Conservation (phyloP, 2,797 vertebrate genomes). For the Anas capensis region DNA sequence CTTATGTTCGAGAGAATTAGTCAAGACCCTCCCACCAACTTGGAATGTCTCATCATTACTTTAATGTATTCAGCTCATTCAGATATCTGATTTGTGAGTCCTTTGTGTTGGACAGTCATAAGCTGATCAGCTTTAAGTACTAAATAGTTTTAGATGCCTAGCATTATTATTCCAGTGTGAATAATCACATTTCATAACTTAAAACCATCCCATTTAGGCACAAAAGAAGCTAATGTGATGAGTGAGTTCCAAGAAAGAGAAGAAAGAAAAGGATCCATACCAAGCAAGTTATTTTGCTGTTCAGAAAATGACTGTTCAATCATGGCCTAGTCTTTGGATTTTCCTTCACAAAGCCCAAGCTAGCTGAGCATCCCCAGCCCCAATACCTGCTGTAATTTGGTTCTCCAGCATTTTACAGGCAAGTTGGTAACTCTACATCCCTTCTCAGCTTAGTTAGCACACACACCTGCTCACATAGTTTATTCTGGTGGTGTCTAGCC, state of each 20-base stretch:
- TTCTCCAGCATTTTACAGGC: not conserved
- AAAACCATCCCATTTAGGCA: conserved; percentile 52
- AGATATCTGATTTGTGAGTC: not conserved
- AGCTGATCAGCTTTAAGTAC: conserved; percentile 41
- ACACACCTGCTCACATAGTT: not conserved
- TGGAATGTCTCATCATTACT: not conserved
- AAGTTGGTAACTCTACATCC: not conserved
- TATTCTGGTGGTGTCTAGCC: not conserved
- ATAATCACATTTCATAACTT: conserved; percentile 70
- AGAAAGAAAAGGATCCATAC: not conserved
- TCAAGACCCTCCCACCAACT: not conserved
- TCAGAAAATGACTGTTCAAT: conserved; percentile 16
- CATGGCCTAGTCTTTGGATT: not conserved
- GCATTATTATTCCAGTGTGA: conserved; percentile 41
- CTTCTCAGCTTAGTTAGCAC: not conserved
- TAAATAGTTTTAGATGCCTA: conserved; percentile 49
- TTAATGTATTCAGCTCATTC: not conserved
- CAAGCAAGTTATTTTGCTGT: not conserved
- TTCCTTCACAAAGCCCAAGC: not conserved
- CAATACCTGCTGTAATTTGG: conserved; percentile 17
- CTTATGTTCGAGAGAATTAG: not conserved
- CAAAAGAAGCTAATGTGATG: not conserved
- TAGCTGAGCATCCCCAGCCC: not conserved
- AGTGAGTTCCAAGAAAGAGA: not conserved
- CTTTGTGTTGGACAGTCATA: conserved; percentile 18